Conservation (phyloP, 2,888 invertebrate species). For the Drosophila antonietae region DNA sequence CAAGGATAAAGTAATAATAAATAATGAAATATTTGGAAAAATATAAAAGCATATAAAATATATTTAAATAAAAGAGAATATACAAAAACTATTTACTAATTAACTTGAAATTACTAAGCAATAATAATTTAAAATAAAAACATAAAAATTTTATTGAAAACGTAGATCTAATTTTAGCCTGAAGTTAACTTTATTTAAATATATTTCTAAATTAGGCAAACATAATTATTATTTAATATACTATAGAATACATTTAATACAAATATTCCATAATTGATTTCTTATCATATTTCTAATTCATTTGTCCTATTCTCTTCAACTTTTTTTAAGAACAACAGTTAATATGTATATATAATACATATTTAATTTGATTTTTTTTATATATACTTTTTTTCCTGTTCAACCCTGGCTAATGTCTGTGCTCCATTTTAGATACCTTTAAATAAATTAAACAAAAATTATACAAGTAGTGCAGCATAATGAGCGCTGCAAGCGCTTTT, state of each 20-base stretch:
- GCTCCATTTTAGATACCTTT: conserved; percentile 62
- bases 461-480: conserved; percentile 75
- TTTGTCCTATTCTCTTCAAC: background rate
- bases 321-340: background rate
- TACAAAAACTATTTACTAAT: no score
- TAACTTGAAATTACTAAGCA: background rate
- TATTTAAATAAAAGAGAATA: no score
- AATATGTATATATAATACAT: background rate
- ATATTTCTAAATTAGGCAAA: no score
- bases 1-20: background rate
- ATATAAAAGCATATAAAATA: background rate
- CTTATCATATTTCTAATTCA: background rate
- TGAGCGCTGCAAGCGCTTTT: conserved; percentile 75
- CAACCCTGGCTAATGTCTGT: conserved; percentile 35
- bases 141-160: background rate
- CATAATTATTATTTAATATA: no score
- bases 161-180: no score
- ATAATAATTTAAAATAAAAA: background rate
- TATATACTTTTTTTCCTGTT: background rate
- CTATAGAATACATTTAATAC: no score
- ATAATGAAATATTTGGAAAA: background rate
- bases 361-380: background rate
- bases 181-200: no score
- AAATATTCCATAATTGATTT: no score
- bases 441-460: conserved; percentile 79